phyloP scores from a whole-genome alignment of 1,140 invertebrate species.

The Ceratitis capitata region DNA sequence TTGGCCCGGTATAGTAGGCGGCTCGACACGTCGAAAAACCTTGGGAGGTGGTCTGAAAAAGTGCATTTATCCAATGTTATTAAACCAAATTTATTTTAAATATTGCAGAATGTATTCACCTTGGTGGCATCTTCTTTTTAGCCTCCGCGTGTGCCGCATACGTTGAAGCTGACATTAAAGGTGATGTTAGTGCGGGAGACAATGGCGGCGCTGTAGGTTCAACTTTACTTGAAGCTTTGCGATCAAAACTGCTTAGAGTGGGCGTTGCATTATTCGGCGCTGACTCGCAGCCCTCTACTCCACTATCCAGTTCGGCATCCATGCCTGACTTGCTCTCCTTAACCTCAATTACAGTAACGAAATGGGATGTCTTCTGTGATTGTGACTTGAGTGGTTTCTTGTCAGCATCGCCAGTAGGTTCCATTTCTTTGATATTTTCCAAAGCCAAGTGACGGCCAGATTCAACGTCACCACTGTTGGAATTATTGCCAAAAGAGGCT shows the following conservation, averaged over 20 bases:
- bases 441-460: not conserved
- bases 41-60: slow-evolving; percentile 72
- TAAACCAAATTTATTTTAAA: not conserved
- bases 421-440: not conserved
- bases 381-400: slow-evolving; percentile 46
- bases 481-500: slow-evolving; percentile 62
- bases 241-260: slow-evolving; percentile 45
- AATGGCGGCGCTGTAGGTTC: slow-evolving; percentile 56
- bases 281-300: slow-evolving; percentile 11
- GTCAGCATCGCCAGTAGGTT: not conserved
- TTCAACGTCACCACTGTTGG: slow-evolving; percentile 16
- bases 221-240: slow-evolving; percentile 42
- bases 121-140: slow-evolving; percentile 72
- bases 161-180: slow-evolving; percentile 65
- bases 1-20: slow-evolving; percentile 67
- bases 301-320: slow-evolving; percentile 29
- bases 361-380: slow-evolving; percentile 74
- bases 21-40: slow-evolving; percentile 69
- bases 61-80: not conserved
- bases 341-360: slow-evolving; percentile 89
- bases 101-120: slow-evolving; percentile 62
- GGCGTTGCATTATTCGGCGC: not conserved
- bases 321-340: slow-evolving; percentile 68
- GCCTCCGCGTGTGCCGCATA: slow-evolving; percentile 62
- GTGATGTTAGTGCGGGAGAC: slow-evolving; percentile 63